A percentile compares a stretch with the other conserved stretches of the same genome.
Conservation (phyloP, 2,888 invertebrate genomes). For the Ditula angustiorana region DNA sequence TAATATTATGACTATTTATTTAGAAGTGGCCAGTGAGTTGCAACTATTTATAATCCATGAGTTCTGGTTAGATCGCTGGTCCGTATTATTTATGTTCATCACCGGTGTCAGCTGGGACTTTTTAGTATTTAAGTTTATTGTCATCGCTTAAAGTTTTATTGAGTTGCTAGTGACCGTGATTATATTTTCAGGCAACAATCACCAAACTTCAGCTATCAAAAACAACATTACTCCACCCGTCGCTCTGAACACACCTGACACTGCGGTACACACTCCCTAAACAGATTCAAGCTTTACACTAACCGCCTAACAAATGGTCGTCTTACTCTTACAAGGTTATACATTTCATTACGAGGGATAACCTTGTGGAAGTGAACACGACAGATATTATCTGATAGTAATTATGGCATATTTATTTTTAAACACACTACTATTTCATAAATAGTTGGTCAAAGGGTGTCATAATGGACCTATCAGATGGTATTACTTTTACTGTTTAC, state of each 20-base stretch:
- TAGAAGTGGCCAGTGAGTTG: neutral
- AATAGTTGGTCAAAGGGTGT: slow-evolving; percentile 7
- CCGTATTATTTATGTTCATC: neutral
- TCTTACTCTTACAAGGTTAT: neutral
- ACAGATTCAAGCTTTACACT: slow-evolving; percentile 49
- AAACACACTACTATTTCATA: neutral
- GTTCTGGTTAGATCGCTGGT: neutral
- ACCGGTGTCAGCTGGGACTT: neutral
- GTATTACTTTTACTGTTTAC: neutral
- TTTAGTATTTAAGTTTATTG: slow-evolving; percentile 16
- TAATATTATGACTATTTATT: neutral
- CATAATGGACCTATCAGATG: slow-evolving; percentile 10
- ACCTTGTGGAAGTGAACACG: slow-evolving; percentile 11
- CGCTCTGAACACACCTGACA: slow-evolving; percentile 63
- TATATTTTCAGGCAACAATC: slow-evolving; percentile 77
- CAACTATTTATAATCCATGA: neutral
- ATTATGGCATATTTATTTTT: slow-evolving; percentile 2
- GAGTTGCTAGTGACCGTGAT: slow-evolving; percentile 42
- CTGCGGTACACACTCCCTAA: slow-evolving; percentile 73
- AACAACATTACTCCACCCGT: slow-evolving; percentile 65
- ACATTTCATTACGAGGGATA: neutral
- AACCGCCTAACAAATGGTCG: slow-evolving; percentile 43
- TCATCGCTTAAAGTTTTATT: slow-evolving; percentile 5
- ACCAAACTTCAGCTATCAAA: slow-evolving; percentile 66
- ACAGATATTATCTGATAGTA: slow-evolving; percentile 8